phyloP scores from a whole-genome alignment of 37 sponge, comb jelly and placozoan species.

The Petrosia ficiformis region DNA sequence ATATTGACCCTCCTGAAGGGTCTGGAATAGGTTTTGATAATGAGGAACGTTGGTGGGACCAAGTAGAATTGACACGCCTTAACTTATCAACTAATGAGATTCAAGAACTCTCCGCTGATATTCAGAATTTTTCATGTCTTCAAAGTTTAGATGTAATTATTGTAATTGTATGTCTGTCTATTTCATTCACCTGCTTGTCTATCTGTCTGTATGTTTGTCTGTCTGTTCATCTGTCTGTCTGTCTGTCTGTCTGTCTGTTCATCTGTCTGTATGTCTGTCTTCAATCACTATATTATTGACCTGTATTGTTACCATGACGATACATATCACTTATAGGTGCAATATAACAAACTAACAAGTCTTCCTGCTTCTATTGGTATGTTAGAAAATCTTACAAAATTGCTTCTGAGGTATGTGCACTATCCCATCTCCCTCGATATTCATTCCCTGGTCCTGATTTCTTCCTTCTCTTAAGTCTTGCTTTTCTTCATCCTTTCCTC shows the following conservation, averaged over 20 bases:
- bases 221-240: no score
- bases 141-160: constrained; percentile 66
- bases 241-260: neutral
- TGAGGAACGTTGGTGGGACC: constrained; percentile 83
- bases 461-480: no score
- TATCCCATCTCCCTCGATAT: no score
- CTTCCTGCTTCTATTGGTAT: constrained; percentile 65
- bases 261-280: neutral
- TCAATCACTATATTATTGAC: no score
- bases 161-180: neutral
- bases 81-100: constrained; percentile 70
- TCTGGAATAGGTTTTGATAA: neutral
- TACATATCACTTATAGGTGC: constrained; percentile 35
- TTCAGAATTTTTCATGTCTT: constrained; percentile 44
- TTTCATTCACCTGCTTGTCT: no score
- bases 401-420: constrained; percentile 64
- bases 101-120: constrained; percentile 69
- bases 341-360: constrained; percentile 45
- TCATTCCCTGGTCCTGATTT: no score
- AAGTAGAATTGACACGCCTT: constrained; percentile 67
- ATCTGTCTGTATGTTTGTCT: no score
- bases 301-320: neutral
- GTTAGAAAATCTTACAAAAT: constrained; percentile 46
- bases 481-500: no score
- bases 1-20: constrained; percentile 28